Percentiles rank a stretch among this genome's conserved stretches.
Evolutionary conservation across 2,888 invertebrate genomes (phyloP).

Genomic region (Ferdinandea cuprea): DNA sequence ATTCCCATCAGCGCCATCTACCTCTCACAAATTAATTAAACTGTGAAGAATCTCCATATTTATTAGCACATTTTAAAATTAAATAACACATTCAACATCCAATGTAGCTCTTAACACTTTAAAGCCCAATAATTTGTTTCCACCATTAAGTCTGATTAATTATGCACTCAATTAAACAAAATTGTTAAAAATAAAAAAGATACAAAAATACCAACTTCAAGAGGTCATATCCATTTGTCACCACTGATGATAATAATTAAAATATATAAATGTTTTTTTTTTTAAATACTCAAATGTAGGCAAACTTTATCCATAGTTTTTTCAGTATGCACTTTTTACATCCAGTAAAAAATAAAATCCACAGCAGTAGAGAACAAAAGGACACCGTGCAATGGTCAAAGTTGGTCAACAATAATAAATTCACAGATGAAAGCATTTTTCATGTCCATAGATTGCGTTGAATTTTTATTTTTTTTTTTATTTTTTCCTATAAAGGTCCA

Average conservation of each 20-base stretch:
- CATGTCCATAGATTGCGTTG: conserved; percentile 67
- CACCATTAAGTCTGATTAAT: conserved; percentile 70
- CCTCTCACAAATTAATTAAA: too few species aligned
- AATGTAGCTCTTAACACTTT: conserved; percentile 14
- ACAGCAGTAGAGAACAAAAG: conserved; percentile 59
- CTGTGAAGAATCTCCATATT: too few species aligned
- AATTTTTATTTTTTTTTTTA: conserved; percentile 8
- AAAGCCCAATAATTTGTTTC: conserved; percentile 15
- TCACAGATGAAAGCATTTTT: conserved; percentile 75
- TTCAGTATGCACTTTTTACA: conserved; percentile 14
- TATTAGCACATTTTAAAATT: not conserved
- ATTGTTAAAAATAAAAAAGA: not conserved
- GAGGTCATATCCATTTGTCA: conserved; percentile 73
- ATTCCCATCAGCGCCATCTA: too few species aligned
- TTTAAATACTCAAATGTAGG: conserved; percentile 38
- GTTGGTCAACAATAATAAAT: conserved; percentile 75
- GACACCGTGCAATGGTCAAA: conserved; percentile 66
- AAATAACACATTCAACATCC: not conserved
- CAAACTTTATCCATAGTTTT: conserved; percentile 47
- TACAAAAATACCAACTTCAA: conserved; percentile 44
- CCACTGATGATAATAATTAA: conserved; percentile 73
- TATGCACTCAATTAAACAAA: conserved; percentile 63
- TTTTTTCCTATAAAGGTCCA: conserved; percentile 49
- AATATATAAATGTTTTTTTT: conserved; percentile 66
- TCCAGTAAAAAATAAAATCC: not conserved